Evolutionary conservation across 2,888 invertebrate species (phyloP), one percentile per base, ranked within the genome.

Genomic region (Machimus rusticus): DNA sequence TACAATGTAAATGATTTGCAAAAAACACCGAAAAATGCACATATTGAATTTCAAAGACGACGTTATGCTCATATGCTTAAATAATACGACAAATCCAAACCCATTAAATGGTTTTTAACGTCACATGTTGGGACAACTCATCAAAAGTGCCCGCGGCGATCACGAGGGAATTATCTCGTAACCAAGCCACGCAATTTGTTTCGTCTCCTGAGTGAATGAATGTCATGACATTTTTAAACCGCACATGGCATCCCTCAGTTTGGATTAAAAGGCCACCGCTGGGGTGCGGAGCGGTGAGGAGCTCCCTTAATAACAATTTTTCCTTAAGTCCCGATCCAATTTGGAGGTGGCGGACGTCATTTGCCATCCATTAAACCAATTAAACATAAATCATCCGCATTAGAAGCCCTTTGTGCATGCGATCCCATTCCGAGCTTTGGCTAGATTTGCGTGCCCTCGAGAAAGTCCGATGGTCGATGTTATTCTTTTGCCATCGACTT

Each of bases 291-390:
- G 12, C 19, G 66, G 28, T 4, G 66, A 66, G 66, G 66, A 66
- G 66, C 43, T 23, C 43, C 55, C 31, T 81, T 82, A 55, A 57
- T 82, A 82, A 57, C 37, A 31, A 66, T n/a, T 82, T 66, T 66
- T 82, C 57, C 28, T 46, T 16, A 37, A 82, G n/a, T n/a, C 28
- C 51, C 31, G 57, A 66, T 82, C 82, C 51, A 82, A 82, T 82
- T 82, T 82, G 57, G 57, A 57, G 23, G 57, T 31, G 37, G n/a
- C 66, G 82, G 82, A 82, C 82, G 82, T 82, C 82, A 57, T 82
- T 82, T 82, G 57, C 8, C 34, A 31, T 82, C 82, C 82, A 82
- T 82, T 82, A 82, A 82, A 82, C 82, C 82, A 82, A 82, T 82
- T 82, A 82, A 82, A 82, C 55, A 57, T 37, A 82, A 82, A 82